These are phyloP conservation scores for Halictus rubicundus DNA, from an alignment of 1,140 invertebrate species.

Conservation along the genomic window DNA sequence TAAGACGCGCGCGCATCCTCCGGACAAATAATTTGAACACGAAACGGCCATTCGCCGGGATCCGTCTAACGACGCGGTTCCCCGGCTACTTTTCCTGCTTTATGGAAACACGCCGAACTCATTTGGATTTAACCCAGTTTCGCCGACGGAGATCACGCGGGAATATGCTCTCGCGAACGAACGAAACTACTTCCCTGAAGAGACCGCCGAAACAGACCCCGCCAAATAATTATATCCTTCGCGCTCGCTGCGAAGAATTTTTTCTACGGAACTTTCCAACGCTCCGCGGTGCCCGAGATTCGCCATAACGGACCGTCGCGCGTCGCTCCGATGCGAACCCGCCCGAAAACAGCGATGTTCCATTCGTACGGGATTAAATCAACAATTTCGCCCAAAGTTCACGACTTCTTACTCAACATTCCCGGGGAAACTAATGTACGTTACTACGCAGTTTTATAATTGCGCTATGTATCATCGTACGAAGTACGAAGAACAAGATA, in stretches of 20 bases:
- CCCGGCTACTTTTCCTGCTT: conserved; percentile 16
- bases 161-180: conserved; percentile 14
- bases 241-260: no score
- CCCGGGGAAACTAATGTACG: no score
- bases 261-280: neutral
- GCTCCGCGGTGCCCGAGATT: no score
- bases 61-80: conserved; percentile 7
- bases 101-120: conserved; percentile 30
- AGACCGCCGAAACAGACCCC: conserved; percentile 7
- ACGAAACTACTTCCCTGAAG: conserved; percentile 14
- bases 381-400: no score
- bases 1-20: neutral
- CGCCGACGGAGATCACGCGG: conserved; percentile 29
- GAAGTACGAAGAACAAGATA: no score
- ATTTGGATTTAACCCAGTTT: conserved; percentile 57
- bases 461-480: no score
- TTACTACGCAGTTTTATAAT: no score
- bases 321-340: no score
- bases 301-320: no score
- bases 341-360: no score
- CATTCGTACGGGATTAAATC: no score
- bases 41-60: conserved; percentile 10
- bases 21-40: neutral
- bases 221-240: conserved; percentile 49
- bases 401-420: no score